Conservation (phyloP, 2,113 vertebrate species). For the Gambusia holbrooki region DNA sequence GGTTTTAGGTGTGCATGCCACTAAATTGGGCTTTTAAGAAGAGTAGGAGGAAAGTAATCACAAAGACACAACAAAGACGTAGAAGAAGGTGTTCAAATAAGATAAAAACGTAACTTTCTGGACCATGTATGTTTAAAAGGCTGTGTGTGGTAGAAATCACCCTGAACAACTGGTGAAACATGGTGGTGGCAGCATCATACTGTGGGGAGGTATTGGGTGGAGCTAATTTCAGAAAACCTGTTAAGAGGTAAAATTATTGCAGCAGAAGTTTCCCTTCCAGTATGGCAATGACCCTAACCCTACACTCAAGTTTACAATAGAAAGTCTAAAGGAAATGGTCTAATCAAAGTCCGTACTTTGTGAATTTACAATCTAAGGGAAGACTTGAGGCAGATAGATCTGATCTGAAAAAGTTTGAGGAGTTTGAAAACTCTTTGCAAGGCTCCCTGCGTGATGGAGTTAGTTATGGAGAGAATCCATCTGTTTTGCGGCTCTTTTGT, state of each 20-base stretch:
- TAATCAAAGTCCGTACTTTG: background rate
- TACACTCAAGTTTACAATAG: background rate
- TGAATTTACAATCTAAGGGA: background rate
- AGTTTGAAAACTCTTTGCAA: background rate
- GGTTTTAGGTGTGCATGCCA: background rate
- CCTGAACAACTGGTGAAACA: background rate
- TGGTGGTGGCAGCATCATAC: background rate
- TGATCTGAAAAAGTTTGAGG: background rate
- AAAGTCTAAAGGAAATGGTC: background rate
- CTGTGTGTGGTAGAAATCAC: background rate
- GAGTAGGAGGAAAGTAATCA: background rate
- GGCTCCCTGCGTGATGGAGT: background rate
- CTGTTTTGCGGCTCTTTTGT: slow-evolving; percentile 18
- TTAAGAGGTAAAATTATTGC: too few relatives aligned
- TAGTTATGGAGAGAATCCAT: background rate
- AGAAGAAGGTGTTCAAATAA: too few relatives aligned
- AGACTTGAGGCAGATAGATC: background rate
- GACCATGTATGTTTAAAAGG: too few relatives aligned
- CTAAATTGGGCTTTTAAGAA: background rate
- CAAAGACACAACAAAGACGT: background rate
- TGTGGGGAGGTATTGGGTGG: background rate
- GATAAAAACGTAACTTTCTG: too few relatives aligned
- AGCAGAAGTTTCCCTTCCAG: too few relatives aligned
- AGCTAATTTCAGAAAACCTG: background rate
- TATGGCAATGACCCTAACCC: too few relatives aligned